Base-by-base conservation (phyloP, 2,888 invertebrate genomes). In the Ichneumoninae sp. region DNA sequence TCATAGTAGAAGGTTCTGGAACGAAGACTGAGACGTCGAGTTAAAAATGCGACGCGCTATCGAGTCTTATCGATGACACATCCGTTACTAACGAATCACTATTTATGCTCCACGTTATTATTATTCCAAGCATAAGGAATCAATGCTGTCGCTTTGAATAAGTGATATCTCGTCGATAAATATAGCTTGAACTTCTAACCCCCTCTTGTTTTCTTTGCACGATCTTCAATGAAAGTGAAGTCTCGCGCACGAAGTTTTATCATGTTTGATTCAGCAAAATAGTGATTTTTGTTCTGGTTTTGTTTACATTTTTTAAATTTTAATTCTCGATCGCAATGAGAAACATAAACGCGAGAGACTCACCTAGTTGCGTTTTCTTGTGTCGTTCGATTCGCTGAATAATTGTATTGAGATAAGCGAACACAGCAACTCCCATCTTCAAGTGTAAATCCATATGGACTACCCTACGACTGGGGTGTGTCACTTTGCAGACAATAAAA, bases 331-430 rank as follows among this genome's bases (percentile, higher is more conserved):
- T 26, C 26, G 57, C 57, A 26, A 57, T 4, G 22, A 3, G 13
- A 26, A 22, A 57, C 13, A 13, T 4, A 57, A 57, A 57, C 8
- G 13, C 22, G 57, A 22, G 57, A 13, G 26, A 26, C 92, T 92
- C 86, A 92, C 92, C 92, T 76, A 91, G 65, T 68, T 91, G 89
- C 13, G 91, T 83, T 54, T 90, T 92, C 86, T 91, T 91, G 76
- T 89, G 89, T 60, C 87, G 87, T 10, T 91, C 89, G 73, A 89
- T 78, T 77, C 82, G 86, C 16, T 89, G 84, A 60, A 87, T 80
- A 83, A 88, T 89, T 0, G 86, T 86, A 50, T 85, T 40, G 10
- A 92, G 40, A 68, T 89, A 86, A 6, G 85, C 77, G 26, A 88
- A 74, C 52, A 86, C 83, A 68, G 89, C 85, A 85, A 87, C 40